These are phyloP conservation scores for Bombus balteatus DNA, from an alignment of 1,140 invertebrate species.

Conservation along the genomic window DNA sequence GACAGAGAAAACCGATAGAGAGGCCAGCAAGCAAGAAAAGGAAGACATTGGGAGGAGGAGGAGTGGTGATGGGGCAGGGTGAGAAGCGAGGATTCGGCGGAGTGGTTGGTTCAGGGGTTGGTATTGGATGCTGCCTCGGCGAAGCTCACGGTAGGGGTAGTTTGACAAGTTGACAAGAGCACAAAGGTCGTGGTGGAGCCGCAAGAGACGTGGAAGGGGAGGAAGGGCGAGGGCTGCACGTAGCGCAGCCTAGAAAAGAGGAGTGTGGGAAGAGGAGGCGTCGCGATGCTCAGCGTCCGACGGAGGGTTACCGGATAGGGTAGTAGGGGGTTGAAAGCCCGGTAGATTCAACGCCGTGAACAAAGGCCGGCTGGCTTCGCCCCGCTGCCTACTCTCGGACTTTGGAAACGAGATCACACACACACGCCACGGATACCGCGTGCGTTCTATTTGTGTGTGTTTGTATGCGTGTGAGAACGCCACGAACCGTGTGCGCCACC, in stretches of 20 bases:
- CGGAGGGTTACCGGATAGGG: conserved; percentile 66
- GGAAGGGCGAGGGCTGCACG: conserved; percentile 12
- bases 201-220: conserved; percentile 44
- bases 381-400: conserved; percentile 43
- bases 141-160: conserved; percentile 73
- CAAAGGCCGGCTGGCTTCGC: conserved; percentile 69
- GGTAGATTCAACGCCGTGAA: conserved; percentile 68
- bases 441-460: not conserved
- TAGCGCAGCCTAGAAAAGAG: conserved; percentile 12
- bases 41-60: conserved; percentile 54
- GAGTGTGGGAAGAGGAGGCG: conserved; percentile 64
- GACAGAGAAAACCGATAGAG: not conserved
- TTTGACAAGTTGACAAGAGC: conserved; percentile 83
- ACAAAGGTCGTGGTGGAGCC: conserved; percentile 76
- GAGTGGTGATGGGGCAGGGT: conserved; percentile 42
- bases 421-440: conserved; percentile 44
- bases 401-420: conserved; percentile 66
- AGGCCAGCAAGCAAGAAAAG: conserved; percentile 51
- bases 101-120: conserved; percentile 62
- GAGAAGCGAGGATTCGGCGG: conserved; percentile 57
- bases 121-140: conserved; percentile 77
- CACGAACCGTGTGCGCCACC: not conserved
- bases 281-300: conserved; percentile 78
- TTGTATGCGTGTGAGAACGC: not conserved
- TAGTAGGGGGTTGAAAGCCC: conserved; percentile 56